These are phyloP conservation scores for Melanerpes aurifrons DNA, from an alignment of 2,113 vertebrate genomes.

Conservation along the genomic window DNA sequence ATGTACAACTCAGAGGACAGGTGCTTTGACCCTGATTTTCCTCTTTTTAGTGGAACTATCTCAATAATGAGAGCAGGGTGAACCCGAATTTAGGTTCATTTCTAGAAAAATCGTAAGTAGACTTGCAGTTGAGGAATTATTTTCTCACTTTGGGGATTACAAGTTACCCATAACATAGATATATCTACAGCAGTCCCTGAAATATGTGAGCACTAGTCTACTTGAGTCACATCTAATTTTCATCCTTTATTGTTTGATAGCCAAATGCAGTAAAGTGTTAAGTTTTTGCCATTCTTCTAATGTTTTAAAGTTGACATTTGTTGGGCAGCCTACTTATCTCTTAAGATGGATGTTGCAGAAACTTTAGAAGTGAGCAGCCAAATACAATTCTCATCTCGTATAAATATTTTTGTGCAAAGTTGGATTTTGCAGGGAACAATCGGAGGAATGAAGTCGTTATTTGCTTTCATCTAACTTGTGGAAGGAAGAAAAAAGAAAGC, in stretches of 20 bases:
- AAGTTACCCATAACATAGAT: neutral
- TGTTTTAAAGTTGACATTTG: slow-evolving; percentile 59
- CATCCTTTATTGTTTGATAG: neutral
- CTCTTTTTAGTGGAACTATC: neutral
- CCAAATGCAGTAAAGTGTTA: neutral
- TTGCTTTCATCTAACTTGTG: slow-evolving; percentile 43
- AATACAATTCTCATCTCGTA: slow-evolving; percentile 61
- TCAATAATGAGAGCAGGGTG: neutral
- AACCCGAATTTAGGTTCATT: neutral
- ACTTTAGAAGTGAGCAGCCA: slow-evolving; percentile 58
- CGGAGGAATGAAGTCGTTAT: slow-evolving; percentile 42
- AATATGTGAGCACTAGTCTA: neutral
- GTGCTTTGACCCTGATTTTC: neutral
- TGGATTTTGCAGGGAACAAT: slow-evolving; percentile 31
- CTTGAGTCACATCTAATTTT: slow-evolving; percentile 27
- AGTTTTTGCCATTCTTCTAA: slow-evolving; percentile 35
- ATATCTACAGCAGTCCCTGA: neutral
- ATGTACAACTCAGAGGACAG: neutral
- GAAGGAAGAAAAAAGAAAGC: slow-evolving; percentile 49
- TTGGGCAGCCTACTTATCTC: slow-evolving; percentile 51
- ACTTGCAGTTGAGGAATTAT: neutral
- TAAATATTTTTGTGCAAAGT: slow-evolving; percentile 60
- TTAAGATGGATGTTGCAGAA: slow-evolving; percentile 54
- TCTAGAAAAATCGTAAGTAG: slow-evolving; percentile 1
- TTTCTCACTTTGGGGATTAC: neutral